A percentile compares a stretch with the other conserved stretches of the same genome.
phyloP scores from a whole-genome alignment of 2,113 vertebrate genomes.

The Motacilla alba region DNA sequence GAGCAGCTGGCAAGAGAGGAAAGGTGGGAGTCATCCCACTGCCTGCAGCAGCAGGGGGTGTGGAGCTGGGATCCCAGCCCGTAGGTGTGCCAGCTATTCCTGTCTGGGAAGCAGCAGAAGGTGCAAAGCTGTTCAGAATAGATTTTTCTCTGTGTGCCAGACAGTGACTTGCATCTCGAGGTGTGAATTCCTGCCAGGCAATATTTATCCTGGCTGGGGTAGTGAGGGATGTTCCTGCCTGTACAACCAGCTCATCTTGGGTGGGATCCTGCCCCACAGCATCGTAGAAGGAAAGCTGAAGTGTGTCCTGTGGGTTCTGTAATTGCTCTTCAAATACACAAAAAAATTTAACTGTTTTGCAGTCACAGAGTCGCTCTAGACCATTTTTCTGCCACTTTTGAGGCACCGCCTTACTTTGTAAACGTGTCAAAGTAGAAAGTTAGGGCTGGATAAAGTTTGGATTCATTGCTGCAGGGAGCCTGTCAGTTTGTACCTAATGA shows the following conservation, averaged over 20 bases:
- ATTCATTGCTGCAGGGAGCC: neutral
- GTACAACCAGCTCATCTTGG: neutral
- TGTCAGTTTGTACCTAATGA: neutral
- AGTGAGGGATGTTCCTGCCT: neutral
- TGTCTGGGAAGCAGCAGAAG: neutral
- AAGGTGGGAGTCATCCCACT: constrained; percentile 31
- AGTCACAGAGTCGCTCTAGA: neutral
- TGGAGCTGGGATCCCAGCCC: neutral
- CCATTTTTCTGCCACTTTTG: neutral
- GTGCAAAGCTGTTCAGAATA: neutral
- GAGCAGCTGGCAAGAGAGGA: neutral
- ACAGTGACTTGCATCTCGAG: neutral
- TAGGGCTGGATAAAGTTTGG: neutral
- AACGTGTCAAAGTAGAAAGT: accelerated
- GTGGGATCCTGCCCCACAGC: neutral
- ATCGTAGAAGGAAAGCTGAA: neutral
- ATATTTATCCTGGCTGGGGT: neutral
- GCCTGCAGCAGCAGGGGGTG: accelerated
- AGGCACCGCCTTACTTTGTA: neutral
- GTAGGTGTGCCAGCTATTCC: neutral
- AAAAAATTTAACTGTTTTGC: neutral
- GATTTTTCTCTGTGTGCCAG: neutral
- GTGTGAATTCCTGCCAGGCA: neutral
- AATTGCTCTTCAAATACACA: neutral
- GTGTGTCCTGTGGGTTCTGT: accelerated